Evolutionary conservation across 30 jellyfish, hydroid and myxozoan genomes (phyloP).

Genomic region (Nemopilema nomurai): DNA sequence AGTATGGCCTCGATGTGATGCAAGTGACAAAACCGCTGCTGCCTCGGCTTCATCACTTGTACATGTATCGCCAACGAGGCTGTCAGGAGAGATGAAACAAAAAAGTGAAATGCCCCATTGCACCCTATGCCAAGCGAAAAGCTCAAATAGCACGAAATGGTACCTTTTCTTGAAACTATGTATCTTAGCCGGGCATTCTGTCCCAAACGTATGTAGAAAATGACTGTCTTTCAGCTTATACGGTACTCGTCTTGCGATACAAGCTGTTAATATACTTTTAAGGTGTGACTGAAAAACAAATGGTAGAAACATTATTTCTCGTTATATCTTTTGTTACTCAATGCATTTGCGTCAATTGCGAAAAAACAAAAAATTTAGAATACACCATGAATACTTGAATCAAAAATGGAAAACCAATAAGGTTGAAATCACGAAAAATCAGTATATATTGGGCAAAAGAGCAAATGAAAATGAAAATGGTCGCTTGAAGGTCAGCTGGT

Average conservation of each 20-base stretch:
- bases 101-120: too few relatives aligned
- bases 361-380: too few relatives aligned
- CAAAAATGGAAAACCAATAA: too few relatives aligned
- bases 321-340: not conserved
- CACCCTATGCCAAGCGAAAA: too few relatives aligned
- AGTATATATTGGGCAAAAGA: too few relatives aligned
- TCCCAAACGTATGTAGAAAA: slow-evolving; percentile 68
- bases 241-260: slow-evolving; percentile 70
- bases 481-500: too few relatives aligned
- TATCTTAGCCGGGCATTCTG: slow-evolving; percentile 4
- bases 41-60: slow-evolving; percentile 90
- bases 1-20: slow-evolving; percentile 45
- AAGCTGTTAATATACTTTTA: slow-evolving; percentile 81
- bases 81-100: not conserved
- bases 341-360: too few relatives aligned
- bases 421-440: too few relatives aligned
- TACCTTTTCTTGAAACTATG: slow-evolving; percentile 32
- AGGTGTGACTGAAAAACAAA: slow-evolving; percentile 61
- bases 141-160: not conserved
- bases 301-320: not conserved
- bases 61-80: slow-evolving; percentile 1
- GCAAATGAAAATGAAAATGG: too few relatives aligned
- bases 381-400: too few relatives aligned
- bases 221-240: slow-evolving; percentile 62
- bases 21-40: slow-evolving; percentile 65